A percentile compares a stretch with the other conserved stretches of the same genome.
phyloP scores from a whole-genome alignment of 2,797 vertebrate species.

The Poecilia velifera region DNA sequence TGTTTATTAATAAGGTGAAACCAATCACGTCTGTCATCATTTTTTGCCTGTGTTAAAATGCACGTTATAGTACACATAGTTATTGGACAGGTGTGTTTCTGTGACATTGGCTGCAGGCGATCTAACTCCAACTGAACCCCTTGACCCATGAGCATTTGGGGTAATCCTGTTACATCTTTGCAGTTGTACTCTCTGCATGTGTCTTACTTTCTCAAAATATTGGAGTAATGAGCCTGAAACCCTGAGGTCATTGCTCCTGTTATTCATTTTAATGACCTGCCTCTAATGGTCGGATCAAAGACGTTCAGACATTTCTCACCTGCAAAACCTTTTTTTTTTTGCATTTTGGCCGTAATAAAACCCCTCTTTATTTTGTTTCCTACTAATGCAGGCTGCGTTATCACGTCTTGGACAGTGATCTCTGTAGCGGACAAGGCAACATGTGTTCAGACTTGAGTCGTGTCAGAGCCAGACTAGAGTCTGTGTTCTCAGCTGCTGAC shows the following conservation, averaged over 20 bases:
- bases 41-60: background rate
- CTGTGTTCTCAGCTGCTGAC: constrained; percentile 70
- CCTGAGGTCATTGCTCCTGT: background rate
- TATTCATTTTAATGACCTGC: background rate
- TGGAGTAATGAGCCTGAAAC: background rate
- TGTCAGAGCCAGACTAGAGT: constrained; percentile 32
- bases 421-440: constrained; percentile 15
- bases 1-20: background rate
- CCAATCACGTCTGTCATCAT: background rate
- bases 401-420: constrained; percentile 6
- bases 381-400: constrained; percentile 1
- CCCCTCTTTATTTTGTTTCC: constrained; percentile 6
- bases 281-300: background rate
- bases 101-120: background rate
- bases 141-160: background rate
- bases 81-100: background rate
- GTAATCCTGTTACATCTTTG: background rate
- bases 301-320: background rate
- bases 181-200: background rate
- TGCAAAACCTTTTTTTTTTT: background rate
- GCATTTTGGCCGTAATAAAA: background rate
- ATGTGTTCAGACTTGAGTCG: constrained; percentile 47
- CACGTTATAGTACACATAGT: background rate
- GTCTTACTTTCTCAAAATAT: background rate
- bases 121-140: background rate